Evolutionary conservation across 2,797 vertebrate genomes (phyloP).

Genomic region (Spinibarbus caldwelli): DNA sequence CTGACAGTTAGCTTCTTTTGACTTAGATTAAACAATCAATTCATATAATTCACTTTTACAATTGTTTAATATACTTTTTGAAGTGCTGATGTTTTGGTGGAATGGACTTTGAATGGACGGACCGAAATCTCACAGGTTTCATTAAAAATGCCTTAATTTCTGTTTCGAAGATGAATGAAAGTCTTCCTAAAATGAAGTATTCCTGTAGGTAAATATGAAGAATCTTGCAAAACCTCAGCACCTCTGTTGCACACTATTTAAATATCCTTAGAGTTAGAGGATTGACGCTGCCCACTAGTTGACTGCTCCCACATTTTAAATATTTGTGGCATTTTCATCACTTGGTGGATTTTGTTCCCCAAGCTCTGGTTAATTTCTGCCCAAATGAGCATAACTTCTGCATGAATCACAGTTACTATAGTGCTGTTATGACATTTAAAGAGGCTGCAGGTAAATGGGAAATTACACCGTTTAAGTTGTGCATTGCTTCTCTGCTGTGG

Average conservation of each 20-base stretch:
- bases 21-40: not conserved
- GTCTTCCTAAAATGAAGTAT: not conserved
- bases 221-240: not conserved
- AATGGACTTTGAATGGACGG: not conserved
- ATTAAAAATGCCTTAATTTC: not conserved
- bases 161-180: not conserved
- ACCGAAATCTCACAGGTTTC: not conserved
- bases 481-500: not conserved
- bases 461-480: not conserved
- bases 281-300: not conserved
- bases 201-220: not conserved
- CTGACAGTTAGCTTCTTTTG: not conserved
- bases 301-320: not conserved
- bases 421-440: conserved; percentile 29
- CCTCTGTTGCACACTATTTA: not conserved
- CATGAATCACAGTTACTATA: not conserved
- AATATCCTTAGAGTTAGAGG: not conserved
- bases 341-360: not conserved
- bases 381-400: not conserved
- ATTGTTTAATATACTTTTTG: too few relatives aligned
- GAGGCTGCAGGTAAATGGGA: conserved; percentile 14
- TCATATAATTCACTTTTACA: not conserved
- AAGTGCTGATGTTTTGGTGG: not conserved
- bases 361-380: not conserved
- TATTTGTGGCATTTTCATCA: not conserved